Conservation (phyloP, 1,140 invertebrate species). For the Zaprionus camerounensis region DNA sequence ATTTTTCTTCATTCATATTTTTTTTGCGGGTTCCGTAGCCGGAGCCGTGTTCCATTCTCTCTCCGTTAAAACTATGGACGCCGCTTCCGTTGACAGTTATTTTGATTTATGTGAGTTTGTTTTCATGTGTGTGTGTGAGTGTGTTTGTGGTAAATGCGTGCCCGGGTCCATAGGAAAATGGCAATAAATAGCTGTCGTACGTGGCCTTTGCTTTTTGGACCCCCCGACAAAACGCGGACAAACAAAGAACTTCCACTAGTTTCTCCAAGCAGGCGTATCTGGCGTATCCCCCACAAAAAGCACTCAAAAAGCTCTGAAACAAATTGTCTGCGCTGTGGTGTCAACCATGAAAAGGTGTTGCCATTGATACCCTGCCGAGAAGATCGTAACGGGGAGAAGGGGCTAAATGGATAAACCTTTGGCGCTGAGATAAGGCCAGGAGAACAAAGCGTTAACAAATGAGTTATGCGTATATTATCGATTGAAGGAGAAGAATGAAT, state of each 20-base stretch:
- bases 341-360: constrained; percentile 60
- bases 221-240: constrained; percentile 40
- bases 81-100: constrained; percentile 80
- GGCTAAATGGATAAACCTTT: constrained; percentile 19
- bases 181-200: constrained; percentile 60
- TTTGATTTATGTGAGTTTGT: constrained; percentile 77
- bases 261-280: background rate
- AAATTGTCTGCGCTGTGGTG: constrained; percentile 51
- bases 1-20: constrained; percentile 18
- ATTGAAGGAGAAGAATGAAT: background rate
- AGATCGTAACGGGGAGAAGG: background rate
- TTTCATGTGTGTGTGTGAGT: constrained; percentile 19
- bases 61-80: constrained; percentile 73
- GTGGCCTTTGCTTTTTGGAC: constrained; percentile 24
- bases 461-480: constrained; percentile 37
- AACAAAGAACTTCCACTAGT: constrained; percentile 62
- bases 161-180: constrained; percentile 57
- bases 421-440: constrained; percentile 10
- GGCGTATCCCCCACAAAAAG: constrained; percentile 63
- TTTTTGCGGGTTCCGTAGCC: constrained; percentile 6
- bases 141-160: constrained; percentile 44
- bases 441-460: constrained; percentile 1
- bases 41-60: constrained; percentile 27
- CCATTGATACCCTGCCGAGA: constrained; percentile 42
- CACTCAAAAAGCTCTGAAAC: constrained; percentile 69